phyloP scores from a whole-genome alignment of 2,797 vertebrate species.

The Coregonus ussuriensis region DNA sequence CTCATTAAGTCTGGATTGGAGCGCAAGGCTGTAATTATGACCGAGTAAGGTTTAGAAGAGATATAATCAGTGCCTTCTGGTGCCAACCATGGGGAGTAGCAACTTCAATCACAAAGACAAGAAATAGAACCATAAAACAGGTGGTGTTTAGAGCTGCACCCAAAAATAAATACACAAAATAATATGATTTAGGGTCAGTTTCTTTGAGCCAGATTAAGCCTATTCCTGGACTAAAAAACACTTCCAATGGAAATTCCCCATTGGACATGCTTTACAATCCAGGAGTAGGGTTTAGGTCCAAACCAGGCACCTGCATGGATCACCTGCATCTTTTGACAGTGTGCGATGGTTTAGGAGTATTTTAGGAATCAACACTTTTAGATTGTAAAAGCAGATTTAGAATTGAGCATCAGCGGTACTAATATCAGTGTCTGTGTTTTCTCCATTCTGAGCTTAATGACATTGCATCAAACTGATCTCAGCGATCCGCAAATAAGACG shows the following conservation, averaged over 20 bases:
- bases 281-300: not conserved
- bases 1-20: conserved; percentile 66
- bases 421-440: conserved; percentile 59
- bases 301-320: not conserved
- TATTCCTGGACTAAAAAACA: not conserved
- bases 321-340: not conserved
- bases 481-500: conserved; percentile 68
- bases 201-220: not conserved
- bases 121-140: conserved; percentile 37
- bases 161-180: conserved; percentile 6
- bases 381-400: conserved; percentile 55
- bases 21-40: conserved; percentile 67
- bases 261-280: not conserved
- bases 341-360: not conserved
- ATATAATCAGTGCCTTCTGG: conserved; percentile 70
- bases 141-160: conserved; percentile 13
- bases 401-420: conserved; percentile 43
- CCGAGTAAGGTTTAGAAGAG: conserved; percentile 54
- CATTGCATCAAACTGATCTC: conserved; percentile 69
- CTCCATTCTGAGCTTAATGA: conserved; percentile 57
- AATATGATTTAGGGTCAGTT: not conserved
- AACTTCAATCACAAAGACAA: conserved; percentile 41
- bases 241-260: not conserved
- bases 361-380: conserved; percentile 56
- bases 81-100: conserved; percentile 46